These are phyloP conservation scores for Panulirus ornatus DNA, from an alignment of 1,140 invertebrate genomes.

Conservation along the genomic window DNA sequence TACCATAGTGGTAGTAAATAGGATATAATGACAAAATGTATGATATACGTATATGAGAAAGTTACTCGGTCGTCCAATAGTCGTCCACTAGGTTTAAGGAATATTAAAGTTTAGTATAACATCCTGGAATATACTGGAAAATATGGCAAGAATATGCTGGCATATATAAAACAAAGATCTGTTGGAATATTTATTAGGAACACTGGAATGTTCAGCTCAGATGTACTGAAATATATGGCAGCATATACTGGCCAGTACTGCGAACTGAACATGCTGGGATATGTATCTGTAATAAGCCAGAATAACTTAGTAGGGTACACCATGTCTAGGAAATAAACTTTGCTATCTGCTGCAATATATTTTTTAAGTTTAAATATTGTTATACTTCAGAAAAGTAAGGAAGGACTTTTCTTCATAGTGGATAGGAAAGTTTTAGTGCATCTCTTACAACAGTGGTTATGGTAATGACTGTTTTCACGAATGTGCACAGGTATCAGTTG, in stretches of 20 bases:
- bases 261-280: background rate
- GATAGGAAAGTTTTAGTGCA: background rate
- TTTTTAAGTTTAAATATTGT: background rate
- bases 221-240: background rate
- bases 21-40: background rate
- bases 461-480: background rate
- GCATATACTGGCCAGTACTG: background rate
- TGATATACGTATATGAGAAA: background rate
- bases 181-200: too few species aligned
- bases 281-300: background rate
- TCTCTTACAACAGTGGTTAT: background rate
- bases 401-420: too few species aligned
- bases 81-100: conserved; percentile 52
- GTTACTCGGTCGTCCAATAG: conserved; percentile 44
- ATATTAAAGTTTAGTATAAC: conserved; percentile 1
- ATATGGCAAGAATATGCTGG: background rate
- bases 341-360: background rate
- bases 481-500: background rate
- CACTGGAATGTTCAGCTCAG: too few species aligned
- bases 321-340: background rate
- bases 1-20: background rate
- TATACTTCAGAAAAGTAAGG: background rate
- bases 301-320: background rate
- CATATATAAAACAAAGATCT: too few species aligned
- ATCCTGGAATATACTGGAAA: conserved; percentile 5